A percentile compares a stretch with the other conserved stretches of the same genome.
These are phyloP conservation scores for Dinocampus coccinellae DNA, from an alignment of 2,888 invertebrate species.

Conservation along the genomic window DNA sequence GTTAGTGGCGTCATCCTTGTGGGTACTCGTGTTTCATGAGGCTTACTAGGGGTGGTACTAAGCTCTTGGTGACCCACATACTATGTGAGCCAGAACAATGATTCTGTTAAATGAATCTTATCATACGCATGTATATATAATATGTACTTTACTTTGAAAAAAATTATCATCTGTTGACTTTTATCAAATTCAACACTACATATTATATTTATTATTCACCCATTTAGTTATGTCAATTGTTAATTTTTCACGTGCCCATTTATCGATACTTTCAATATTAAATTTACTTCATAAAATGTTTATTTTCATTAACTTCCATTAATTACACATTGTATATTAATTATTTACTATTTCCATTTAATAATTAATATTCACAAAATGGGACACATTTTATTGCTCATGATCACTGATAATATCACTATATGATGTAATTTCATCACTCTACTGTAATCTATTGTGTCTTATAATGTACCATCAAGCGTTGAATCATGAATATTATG, in stretches of 20 bases:
- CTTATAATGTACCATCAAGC: background rate
- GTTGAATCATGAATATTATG: background rate
- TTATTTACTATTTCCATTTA: too few relatives aligned
- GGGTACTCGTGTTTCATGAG: conserved; percentile 63
- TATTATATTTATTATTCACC: too few relatives aligned
- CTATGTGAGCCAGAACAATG: conserved; percentile 60
- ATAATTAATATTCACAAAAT: too few relatives aligned
- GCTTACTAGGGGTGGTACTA: conserved; percentile 57
- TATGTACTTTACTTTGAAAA: conserved; percentile 7
- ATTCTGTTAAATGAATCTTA: conserved; percentile 57
- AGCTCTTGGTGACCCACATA: conserved; percentile 62
- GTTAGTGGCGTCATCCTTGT: conserved; percentile 59
- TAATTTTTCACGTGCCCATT: too few relatives aligned
- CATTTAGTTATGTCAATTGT: too few relatives aligned
- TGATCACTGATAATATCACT: too few relatives aligned
- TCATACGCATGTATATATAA: conserved; percentile 32
- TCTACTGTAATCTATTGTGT: background rate
- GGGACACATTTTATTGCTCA: too few relatives aligned
- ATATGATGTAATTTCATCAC: background rate
- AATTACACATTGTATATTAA: too few relatives aligned
- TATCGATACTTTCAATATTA: too few relatives aligned
- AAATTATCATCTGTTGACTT: conserved; percentile 10
- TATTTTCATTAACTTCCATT: too few relatives aligned
- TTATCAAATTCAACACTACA: too few relatives aligned
- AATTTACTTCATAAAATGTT: too few relatives aligned